phyloP scores from a whole-genome alignment of 2,113 vertebrate genomes.

The Equus quagga region DNA sequence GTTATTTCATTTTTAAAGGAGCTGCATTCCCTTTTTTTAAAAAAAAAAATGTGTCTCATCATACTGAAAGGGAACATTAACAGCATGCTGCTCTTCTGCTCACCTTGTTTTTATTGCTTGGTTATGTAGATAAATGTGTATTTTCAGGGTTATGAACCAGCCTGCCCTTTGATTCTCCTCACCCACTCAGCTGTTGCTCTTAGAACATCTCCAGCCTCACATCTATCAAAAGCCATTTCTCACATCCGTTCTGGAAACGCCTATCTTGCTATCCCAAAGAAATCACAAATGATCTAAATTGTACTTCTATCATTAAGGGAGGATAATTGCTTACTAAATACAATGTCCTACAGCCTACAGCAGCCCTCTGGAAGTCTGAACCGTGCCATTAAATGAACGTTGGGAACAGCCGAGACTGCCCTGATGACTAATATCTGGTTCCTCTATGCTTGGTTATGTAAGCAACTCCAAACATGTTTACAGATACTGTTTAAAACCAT shows the following conservation, averaged over 20 bases:
- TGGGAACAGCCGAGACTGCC: not conserved
- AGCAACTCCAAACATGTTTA: not conserved
- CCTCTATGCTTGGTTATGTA: not conserved
- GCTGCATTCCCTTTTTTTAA: not conserved
- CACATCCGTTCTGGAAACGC: conserved; percentile 35
- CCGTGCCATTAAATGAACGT: not conserved
- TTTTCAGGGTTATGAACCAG: conserved; percentile 58
- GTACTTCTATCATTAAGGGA: not conserved
- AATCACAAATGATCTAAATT: not conserved
- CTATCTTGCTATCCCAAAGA: conserved; percentile 7
- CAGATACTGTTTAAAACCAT: not conserved
- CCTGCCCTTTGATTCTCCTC: conserved; percentile 38
- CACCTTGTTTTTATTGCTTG: conserved; percentile 66
- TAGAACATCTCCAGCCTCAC: not conserved
- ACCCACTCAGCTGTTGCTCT: conserved; percentile 35
- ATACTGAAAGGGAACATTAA: not conserved
- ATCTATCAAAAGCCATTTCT: not conserved
- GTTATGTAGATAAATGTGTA: conserved; percentile 40
- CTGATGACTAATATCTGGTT: not conserved
- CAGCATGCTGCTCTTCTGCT: conserved; percentile 22
- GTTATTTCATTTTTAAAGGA: conserved; percentile 51
- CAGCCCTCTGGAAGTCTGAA: not conserved
- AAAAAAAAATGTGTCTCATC: not conserved
- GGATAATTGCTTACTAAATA: not conserved
- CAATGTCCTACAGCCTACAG: not conserved